These are phyloP conservation scores for Mimumesa dahlbomi DNA, from an alignment of 2,888 invertebrate species.

Conservation along the genomic window DNA sequence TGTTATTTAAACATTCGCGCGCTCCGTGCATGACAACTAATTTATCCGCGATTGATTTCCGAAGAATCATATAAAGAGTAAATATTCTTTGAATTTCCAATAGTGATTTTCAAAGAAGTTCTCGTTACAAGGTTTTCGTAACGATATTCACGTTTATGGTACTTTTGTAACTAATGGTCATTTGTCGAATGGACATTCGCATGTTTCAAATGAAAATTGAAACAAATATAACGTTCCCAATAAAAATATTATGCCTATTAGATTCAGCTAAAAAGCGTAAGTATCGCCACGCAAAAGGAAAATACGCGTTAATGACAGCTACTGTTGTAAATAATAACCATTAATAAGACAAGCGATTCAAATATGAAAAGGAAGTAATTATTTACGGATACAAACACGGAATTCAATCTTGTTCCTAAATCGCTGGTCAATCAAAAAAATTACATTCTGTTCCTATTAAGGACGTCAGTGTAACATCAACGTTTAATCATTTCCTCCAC, in stretches of 20 bases:
- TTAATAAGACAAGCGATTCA: conserved; percentile 3
- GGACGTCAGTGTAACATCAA: too few species aligned
- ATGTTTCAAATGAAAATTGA: background rate
- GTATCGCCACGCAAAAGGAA: conserved; percentile 9
- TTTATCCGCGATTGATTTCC: background rate
- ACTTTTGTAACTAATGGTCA: background rate
- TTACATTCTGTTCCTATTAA: too few species aligned
- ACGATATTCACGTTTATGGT: background rate
- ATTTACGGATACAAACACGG: conserved; percentile 8
- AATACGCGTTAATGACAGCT: conserved; percentile 30
- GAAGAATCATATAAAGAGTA: background rate
- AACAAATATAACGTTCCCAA: background rate
- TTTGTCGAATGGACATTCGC: background rate
- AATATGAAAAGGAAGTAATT: conserved; percentile 23
- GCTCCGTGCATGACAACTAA: background rate
- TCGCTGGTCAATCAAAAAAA: too few species aligned
- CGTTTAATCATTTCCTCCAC: background rate
- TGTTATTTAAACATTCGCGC: background rate
- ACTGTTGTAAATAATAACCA: conserved; percentile 28
- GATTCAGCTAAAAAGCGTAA: conserved; percentile 5
- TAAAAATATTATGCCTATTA: background rate
- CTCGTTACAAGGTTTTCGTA: conserved; percentile 3
- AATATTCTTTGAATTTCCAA: background rate
- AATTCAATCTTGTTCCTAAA: background rate
- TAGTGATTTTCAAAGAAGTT: background rate